phyloP scores from a whole-genome alignment of 2,797 vertebrate species.

The Pteropus rufus region DNA sequence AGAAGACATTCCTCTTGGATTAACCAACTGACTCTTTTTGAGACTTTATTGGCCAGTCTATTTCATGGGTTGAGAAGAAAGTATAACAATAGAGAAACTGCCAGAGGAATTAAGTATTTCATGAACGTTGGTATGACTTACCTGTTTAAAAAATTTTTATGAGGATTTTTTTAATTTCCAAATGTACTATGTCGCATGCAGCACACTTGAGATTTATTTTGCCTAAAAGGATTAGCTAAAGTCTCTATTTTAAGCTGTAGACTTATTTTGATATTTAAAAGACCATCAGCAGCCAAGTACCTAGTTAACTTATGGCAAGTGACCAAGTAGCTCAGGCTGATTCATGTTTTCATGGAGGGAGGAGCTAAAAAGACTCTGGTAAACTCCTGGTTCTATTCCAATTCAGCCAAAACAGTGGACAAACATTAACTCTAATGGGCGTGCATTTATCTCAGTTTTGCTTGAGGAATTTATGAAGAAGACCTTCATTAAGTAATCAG shows the following conservation, averaged over 20 bases:
- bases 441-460: neutral
- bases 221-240: neutral
- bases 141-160: conserved; percentile 4
- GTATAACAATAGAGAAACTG: conserved; percentile 13
- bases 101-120: conserved; percentile 26
- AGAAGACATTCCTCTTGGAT: neutral
- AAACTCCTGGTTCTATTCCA: neutral
- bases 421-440: neutral
- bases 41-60: neutral
- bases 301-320: neutral
- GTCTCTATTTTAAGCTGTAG: neutral
- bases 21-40: neutral
- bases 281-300: neutral
- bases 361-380: neutral
- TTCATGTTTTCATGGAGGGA: neutral
- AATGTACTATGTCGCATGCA: neutral
- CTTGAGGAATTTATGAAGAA: neutral
- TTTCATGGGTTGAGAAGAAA: neutral
- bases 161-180: neutral
- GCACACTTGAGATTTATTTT: neutral
- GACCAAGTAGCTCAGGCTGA: neutral
- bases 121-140: neutral
- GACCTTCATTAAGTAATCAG: neutral
- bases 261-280: conserved; percentile 47
- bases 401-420: neutral